Conservation (phyloP, 2,113 vertebrate species). For the Ochotona princeps region DNA sequence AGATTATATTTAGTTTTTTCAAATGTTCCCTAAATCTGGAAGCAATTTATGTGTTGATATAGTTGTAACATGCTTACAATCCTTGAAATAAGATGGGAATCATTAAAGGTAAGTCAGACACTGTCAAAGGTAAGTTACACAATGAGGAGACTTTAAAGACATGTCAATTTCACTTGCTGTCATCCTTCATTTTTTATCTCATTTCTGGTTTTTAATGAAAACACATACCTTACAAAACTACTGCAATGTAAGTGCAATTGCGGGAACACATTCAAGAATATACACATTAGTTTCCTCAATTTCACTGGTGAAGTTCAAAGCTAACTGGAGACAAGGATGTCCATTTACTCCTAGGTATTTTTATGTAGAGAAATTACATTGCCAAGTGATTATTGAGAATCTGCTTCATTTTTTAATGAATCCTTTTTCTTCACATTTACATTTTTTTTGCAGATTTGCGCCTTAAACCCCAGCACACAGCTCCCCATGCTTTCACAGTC, state of each 20-base stretch:
- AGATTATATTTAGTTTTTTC: conserved; percentile 35
- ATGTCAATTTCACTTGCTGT: background rate
- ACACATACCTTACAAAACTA: background rate
- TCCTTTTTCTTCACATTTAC: background rate
- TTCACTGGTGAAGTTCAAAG: background rate
- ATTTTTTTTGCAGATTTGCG: background rate
- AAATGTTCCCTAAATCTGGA: conserved; percentile 38
- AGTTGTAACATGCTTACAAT: background rate
- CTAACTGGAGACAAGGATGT: background rate
- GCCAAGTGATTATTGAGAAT: background rate
- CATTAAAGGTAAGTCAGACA: too few relatives aligned
- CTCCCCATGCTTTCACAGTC: background rate
- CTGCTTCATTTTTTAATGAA: background rate
- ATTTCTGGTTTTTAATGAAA: background rate
- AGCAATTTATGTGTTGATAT: conserved; percentile 44
- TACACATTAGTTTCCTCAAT: background rate
- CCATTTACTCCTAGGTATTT: background rate
- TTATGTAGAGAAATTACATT: background rate
- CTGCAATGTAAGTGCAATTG: background rate
- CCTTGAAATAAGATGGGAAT: background rate
- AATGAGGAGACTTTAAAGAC: background rate
- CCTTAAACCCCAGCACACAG: background rate
- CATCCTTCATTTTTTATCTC: background rate
- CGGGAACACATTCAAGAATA: background rate
- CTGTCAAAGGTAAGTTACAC: background rate